A percentile compares a stretch with the other conserved stretches of the same genome.
phyloP scores from a whole-genome alignment of 92 coral and sea anemone species.

The Heteractis magnifica region DNA sequence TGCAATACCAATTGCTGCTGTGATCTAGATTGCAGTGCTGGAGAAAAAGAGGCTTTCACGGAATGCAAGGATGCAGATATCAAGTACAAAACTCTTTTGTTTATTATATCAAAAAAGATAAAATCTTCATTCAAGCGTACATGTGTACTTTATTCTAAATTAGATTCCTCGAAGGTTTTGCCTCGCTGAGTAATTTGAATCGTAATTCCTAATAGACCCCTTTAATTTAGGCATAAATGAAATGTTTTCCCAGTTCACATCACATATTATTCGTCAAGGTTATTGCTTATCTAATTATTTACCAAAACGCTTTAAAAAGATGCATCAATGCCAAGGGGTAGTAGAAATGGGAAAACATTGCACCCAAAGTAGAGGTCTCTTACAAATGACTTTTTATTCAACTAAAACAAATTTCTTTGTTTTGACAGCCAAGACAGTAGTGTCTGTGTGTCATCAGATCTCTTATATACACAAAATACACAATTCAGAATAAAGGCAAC shows the following conservation, averaged over 20 bases:
- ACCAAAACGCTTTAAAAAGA: too few species aligned
- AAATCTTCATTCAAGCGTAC: neutral
- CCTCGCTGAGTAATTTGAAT: too few species aligned
- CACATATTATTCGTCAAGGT: neutral
- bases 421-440: slow-evolving; percentile 75
- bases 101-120: neutral
- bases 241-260: neutral
- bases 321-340: too few species aligned
- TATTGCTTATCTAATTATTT: too few species aligned
- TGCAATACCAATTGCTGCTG: slow-evolving; percentile 96
- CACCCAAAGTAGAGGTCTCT: too few species aligned
- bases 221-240: too few species aligned
- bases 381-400: neutral
- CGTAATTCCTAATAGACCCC: too few species aligned
- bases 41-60: slow-evolving; percentile 80
- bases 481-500: slow-evolving; percentile 72
- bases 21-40: slow-evolving; percentile 79
- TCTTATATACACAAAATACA: slow-evolving; percentile 77
- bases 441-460: slow-evolving; percentile 78
- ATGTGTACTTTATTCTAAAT: too few species aligned
- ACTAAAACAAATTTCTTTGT: neutral
- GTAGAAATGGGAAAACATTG: too few species aligned
- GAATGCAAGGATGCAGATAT: slow-evolving; percentile 76
- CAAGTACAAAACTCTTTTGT: slow-evolving; percentile 35
- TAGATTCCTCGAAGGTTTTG: too few species aligned